Evolutionary conservation across 2,888 invertebrate genomes (phyloP), one percentile per base, ranked within the genome.

Genomic region (Dastarcus helophoroides): DNA sequence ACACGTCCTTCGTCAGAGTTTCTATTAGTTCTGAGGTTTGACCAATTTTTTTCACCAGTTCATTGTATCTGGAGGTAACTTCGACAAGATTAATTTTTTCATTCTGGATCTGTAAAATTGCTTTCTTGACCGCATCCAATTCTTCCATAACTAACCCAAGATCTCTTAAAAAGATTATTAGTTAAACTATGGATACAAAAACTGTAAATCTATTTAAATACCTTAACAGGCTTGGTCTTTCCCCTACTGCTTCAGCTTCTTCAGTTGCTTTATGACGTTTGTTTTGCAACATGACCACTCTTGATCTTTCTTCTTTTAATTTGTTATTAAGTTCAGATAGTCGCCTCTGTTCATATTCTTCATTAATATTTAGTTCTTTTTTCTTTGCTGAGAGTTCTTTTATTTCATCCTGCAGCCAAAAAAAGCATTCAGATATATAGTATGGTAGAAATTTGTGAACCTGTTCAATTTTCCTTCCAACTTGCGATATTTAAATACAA

Each of bases 211-310:
- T 13, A 28, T 14, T 21, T 29, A 11, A 21, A 35, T 46, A 72
- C 72, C 69, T 67, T 1, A 65, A 56, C 4, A 66, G 60, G 0
- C 63, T 50, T 3, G 71, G 55, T 40, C 71, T 58, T 1, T 62
- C 53, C 15, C 73, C 70, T 8, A 65, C 46, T 19, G 43, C 49
- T 24, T 54, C 50, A 1, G 75, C 74, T 28, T 64, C 59, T 14
- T 49, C 50, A 13, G 60, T 58, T 12, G 65, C 57, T 9, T 60
- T 55, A 14, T 54, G 42, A 11, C 71, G 42, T 35, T 62, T 60
- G 29, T 45, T 46, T 41, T 64, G 60, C 41, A 69, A 66, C 11
- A 67, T 62, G 23, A 61, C 47, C 4, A 67, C 42, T 5, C 60
- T 53, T 21, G 59, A 54, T 35, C 56, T 41, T 31, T 50, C 53